Base-by-base conservation (phyloP, 2,113 vertebrate genomes). In the Psephotus haematonotus region DNA sequence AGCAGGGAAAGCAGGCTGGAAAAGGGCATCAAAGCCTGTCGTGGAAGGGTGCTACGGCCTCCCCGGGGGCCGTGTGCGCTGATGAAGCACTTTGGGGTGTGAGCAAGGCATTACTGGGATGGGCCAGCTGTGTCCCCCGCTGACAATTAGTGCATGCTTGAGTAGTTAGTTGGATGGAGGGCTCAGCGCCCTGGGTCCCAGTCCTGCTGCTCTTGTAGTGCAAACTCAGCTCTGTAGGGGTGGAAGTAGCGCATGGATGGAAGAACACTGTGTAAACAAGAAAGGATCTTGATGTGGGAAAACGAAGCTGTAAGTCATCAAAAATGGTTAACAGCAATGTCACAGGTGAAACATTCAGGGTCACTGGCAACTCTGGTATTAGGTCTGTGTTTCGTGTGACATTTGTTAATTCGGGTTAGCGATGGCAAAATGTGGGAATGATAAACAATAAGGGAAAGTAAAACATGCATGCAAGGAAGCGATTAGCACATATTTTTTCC, bases 241-340 rank as follows among this genome's bases (percentile, higher is more conserved):
- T 39, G 25, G 19, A 28, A n/a, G 49, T 4, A 29, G 55, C 1
- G 0, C 39, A 5, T 0, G 3, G 39, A 52, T 64, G 49, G 62
- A 70, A 53, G 37, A 87, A 14, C 7, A 2, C 24, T 35, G 9
- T 29, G 35, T 17, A 64, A 31, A 20, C 23, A 59, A 49, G 57
- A 19, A 43, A n/a, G 44, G 67, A 49, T 52, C 67, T 72, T 67
- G 11, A 33, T 8, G 35, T 41, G 24, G 62, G 67, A 60, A 69
- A 79, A n/a, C 0, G 1, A 65, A 86, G 50, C 35, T 31, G 0
- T 33, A 35, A 50, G 33, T 55, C 41, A n/a, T 47, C 49, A 41
- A 25, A 82, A 69, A n/a, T 25, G 5, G 27, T 53, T 20, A 57
- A 55, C 2, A 6, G 53, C 41, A 29, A 12, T 4, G 20, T 44